Conservation (phyloP, 92 coral and sea anemone genomes). For the Zoanthus solanderi region DNA sequence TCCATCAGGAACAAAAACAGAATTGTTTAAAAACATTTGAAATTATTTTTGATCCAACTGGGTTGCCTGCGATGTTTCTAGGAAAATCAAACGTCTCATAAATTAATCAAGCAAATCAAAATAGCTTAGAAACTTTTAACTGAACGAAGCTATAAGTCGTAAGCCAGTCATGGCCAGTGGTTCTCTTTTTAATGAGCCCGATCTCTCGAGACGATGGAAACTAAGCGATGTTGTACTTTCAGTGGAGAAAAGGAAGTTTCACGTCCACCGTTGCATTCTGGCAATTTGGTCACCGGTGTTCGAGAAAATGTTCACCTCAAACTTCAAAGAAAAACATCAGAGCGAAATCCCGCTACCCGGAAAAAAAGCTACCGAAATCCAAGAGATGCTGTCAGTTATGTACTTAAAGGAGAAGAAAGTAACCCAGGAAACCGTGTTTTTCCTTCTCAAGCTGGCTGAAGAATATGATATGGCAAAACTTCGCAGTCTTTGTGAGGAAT, state of each 20-base stretch:
- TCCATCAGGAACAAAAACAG: no score
- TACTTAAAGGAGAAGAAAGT: neutral
- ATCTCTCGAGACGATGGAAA: neutral
- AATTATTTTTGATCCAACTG: no score
- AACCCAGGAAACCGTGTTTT: neutral
- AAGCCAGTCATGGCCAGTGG: no score
- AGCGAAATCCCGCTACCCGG: neutral
- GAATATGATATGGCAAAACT: constrained; percentile 3
- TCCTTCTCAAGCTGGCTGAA: neutral
- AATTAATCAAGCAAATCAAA: no score
- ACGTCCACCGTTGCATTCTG: neutral
- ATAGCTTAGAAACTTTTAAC: no score
- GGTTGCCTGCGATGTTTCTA: no score
- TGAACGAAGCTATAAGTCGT: no score
- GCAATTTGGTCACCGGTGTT: constrained; percentile 13
- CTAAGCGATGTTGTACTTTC: neutral
- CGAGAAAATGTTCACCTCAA: constrained; percentile 12
- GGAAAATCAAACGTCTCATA: no score
- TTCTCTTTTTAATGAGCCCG: no score
- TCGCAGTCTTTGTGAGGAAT: neutral
- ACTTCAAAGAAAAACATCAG: neutral
- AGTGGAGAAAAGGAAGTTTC: constrained; percentile 8
- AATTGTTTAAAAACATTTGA: no score
- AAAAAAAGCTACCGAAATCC: neutral
- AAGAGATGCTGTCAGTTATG: neutral